Evolutionary conservation across 1,140 invertebrate species (phyloP).

Genomic region (Harpegnathos saltator): DNA sequence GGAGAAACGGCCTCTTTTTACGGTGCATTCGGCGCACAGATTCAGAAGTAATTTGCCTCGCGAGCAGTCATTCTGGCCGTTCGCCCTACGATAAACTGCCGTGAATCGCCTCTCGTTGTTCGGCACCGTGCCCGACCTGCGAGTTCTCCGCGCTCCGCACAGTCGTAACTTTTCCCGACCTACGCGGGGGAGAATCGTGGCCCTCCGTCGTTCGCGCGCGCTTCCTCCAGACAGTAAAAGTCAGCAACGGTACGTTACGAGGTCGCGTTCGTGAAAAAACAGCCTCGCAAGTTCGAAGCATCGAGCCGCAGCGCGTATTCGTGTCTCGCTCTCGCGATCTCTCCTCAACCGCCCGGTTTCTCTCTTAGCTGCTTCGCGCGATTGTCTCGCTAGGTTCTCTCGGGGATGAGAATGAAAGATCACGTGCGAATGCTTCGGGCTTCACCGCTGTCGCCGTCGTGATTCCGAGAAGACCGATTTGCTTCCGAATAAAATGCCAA

Average conservation of each 20-base stretch:
- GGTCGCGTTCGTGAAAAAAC: conserved; percentile 28
- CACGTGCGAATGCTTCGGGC: too few relatives aligned
- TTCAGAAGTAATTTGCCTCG: conserved; percentile 19
- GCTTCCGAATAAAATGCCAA: neutral
- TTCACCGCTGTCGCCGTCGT: too few relatives aligned
- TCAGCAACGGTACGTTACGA: conserved; percentile 49
- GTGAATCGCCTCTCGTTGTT: conserved; percentile 20
- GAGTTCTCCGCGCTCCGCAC: conserved; percentile 4
- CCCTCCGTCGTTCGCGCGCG: neutral
- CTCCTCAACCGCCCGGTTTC: neutral
- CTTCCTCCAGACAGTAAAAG: conserved; percentile 37
- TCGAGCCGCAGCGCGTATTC: conserved; percentile 10
- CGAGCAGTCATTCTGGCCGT: conserved; percentile 2
- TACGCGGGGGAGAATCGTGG: conserved; percentile 21
- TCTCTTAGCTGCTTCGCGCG: neutral
- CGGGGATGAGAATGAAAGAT: neutral
- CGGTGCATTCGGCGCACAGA: neutral
- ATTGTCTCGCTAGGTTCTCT: too few relatives aligned
- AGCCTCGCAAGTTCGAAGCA: neutral
- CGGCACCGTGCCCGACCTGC: neutral
- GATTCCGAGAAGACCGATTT: neutral
- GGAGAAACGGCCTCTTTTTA: conserved; percentile 22
- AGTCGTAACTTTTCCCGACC: conserved; percentile 33
- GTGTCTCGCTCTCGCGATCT: neutral
- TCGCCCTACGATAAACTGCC: conserved; percentile 20